Percentiles rank a stretch among this genome's conserved stretches.
These are phyloP conservation scores for Capromys pilorides DNA, from an alignment of 2,797 vertebrate species.

Conservation along the genomic window DNA sequence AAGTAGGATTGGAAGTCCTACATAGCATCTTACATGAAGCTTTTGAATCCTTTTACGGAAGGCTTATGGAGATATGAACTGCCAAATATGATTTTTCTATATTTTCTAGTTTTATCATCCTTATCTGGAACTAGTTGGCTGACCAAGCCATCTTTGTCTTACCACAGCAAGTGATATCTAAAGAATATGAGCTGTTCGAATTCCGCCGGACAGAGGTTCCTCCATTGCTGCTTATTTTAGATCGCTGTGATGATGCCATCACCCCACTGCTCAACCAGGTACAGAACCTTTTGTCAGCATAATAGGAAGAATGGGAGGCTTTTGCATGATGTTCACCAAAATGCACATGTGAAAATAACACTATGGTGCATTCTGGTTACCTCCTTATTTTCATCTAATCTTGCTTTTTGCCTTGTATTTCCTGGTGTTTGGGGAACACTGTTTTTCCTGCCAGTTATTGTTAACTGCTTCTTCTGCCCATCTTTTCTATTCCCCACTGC, in stretches of 20 bases:
- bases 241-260: constrained; percentile 95
- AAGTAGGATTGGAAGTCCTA: constrained; percentile 43
- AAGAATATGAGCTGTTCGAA: constrained; percentile 97
- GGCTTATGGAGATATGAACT: not conserved
- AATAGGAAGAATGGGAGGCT: not conserved
- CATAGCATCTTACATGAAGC: constrained; percentile 19
- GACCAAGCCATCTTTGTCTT: not conserved
- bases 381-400: not conserved
- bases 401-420: constrained; percentile 23
- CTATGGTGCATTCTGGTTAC: not conserved
- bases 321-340: not conserved
- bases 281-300: not conserved
- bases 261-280: constrained; percentile 96
- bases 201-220: constrained; percentile 97
- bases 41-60: constrained; percentile 48
- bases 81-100: not conserved
- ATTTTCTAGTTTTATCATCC: not conserved
- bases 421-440: not conserved
- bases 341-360: not conserved
- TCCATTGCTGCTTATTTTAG: constrained; percentile 94
- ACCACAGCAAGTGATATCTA: constrained; percentile 96
- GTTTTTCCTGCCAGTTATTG: not conserved
- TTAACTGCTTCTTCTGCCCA: constrained; percentile 17
- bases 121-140: not conserved
- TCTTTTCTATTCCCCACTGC: constrained; percentile 18